A percentile compares a stretch with the other conserved stretches of the same genome.
phyloP scores from a whole-genome alignment of 1,140 invertebrate species.

The Scylla paramamosain region DNA sequence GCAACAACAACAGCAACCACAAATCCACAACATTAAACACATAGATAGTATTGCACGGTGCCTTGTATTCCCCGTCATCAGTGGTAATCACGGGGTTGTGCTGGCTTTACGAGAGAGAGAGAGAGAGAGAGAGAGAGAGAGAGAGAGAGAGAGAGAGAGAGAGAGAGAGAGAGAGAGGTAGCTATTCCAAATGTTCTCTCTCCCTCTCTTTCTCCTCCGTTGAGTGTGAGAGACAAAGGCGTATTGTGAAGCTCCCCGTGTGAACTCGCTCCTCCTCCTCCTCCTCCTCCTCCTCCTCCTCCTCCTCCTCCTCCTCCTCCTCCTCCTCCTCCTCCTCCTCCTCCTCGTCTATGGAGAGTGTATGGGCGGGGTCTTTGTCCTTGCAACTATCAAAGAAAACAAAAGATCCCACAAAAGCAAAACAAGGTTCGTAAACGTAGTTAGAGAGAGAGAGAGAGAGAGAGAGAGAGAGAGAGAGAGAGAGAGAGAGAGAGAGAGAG shows the following conservation, averaged over 20 bases:
- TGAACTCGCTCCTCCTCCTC: background rate
- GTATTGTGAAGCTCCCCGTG: background rate
- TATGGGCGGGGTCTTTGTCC: background rate
- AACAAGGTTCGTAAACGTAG: background rate
- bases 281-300: constrained; percentile 17
- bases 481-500: too few relatives aligned
- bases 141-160: constrained; percentile 20
- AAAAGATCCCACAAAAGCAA: background rate
- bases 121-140: constrained; percentile 20
- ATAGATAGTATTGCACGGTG: too few relatives aligned
- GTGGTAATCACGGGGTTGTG: too few relatives aligned
- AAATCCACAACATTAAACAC: too few relatives aligned
- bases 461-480: too few relatives aligned
- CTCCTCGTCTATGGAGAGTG: background rate
- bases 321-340: constrained; percentile 5
- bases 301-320: constrained; percentile 29
- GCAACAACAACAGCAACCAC: too few relatives aligned
- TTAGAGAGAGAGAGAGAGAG: too few relatives aligned
- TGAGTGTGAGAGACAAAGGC: constrained; percentile 40
- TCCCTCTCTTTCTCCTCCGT: background rate
- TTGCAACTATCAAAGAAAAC: background rate
- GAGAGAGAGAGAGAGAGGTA: background rate
- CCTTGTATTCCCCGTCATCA: too few relatives aligned
- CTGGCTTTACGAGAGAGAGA: background rate
- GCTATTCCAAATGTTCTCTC: background rate